Evolutionary conservation across 2,113 vertebrate genomes (phyloP).

Genomic region (Azemiops feae): DNA sequence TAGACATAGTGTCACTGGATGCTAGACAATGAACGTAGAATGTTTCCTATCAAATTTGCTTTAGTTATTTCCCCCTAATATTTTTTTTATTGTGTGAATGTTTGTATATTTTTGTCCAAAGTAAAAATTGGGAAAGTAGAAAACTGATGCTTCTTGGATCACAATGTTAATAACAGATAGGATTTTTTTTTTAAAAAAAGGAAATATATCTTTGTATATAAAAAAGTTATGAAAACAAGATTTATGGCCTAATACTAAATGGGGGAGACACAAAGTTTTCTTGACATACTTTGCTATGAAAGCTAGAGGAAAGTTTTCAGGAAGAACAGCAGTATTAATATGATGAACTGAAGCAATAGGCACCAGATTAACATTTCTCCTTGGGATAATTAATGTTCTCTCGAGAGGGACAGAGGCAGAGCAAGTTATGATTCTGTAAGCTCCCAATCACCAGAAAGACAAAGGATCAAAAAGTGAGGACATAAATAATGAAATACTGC

Average conservation of each 20-base stretch:
- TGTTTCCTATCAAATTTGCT: neutral
- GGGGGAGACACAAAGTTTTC: neutral
- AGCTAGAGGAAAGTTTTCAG: neutral
- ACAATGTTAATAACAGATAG: neutral
- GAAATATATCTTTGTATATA: neutral
- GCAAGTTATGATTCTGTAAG: neutral
- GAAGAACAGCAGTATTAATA: neutral
- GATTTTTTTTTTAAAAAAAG: neutral
- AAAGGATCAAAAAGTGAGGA: neutral
- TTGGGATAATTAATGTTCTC: neutral
- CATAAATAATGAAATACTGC: neutral
- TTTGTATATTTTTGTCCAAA: neutral
- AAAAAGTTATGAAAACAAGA: neutral
- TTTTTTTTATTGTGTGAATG: neutral
- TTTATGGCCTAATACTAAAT: neutral
- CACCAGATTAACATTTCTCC: neutral
- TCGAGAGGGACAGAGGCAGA: neutral
- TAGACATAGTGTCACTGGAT: neutral
- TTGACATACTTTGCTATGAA: neutral
- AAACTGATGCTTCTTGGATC: neutral
- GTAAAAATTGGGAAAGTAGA: neutral
- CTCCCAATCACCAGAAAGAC: too few relatives aligned
- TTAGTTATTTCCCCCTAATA: fast-evolving
- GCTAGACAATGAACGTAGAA: neutral
- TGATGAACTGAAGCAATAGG: neutral